Base-by-base conservation (phyloP, 2,113 vertebrate genomes). In the Eulemur rufifrons region DNA sequence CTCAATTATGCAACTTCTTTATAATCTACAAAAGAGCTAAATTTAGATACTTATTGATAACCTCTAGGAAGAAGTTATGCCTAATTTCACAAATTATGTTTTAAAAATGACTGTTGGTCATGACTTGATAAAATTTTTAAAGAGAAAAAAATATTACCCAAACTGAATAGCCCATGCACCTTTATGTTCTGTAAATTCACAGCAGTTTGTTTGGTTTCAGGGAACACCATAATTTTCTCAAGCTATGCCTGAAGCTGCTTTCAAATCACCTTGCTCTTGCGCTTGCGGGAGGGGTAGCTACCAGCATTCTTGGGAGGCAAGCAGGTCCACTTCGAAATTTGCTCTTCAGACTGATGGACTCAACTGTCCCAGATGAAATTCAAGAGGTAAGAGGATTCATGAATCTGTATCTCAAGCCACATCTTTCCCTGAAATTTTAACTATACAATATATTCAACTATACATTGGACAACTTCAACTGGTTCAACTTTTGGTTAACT, bases 191-290 rank as follows among this genome's bases (percentile, higher is more conserved):
- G 94, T 20, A 93, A 11, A 15, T 68, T 94, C 64, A 97, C 0
- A 84, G 39, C 4, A 1, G 0, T 45, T 32, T 95, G 76, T 96
- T 95, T 97, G 95, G 77, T 97, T 97, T 47, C 98, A 99, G 99
- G 98, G 99, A 99, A 91, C 99, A 99, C 98, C 99, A 99, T 96
- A 99, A 97, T 98, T 99, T 99, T 97, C 98, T 99, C 54, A 99
- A 99, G 88, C 97, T 99, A 73, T 99, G 99, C 97, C 99, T 99
- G 97, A 99, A 99, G 92, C 98, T 99, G 42, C 98, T 99, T 95
- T 99, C 99, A 97, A 99, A 99, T 98, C 99, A 99, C 71, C 99
- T 99, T 97, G 99, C 99, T 78, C 98, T 99, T 96, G 99, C 99
- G 0, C 98, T 99, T 96, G 99, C 99, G 0, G 99, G 99, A 93